phyloP scores from a whole-genome alignment of 2,797 vertebrate species.

The Helarctos malayanus region DNA sequence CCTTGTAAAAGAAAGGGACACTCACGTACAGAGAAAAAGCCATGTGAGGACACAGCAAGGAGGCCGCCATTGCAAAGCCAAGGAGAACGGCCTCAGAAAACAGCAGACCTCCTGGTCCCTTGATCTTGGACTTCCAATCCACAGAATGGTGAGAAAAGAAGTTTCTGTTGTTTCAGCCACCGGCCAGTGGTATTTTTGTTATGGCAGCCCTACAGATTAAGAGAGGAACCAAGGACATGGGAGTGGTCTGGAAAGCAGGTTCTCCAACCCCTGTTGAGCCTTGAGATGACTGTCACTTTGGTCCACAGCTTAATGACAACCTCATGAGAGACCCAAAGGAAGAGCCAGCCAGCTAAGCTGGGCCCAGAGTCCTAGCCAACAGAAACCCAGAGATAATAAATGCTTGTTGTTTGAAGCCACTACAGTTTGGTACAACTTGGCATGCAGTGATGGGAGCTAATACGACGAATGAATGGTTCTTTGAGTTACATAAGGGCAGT shows the following conservation, averaged over 20 bases:
- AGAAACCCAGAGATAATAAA: constrained; percentile 17
- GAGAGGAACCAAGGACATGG: rapidly evolving
- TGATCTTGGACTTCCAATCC: background rate
- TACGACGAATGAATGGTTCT: background rate
- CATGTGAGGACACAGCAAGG: background rate
- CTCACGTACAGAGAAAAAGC: background rate
- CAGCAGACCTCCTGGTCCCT: background rate
- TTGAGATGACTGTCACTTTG: background rate
- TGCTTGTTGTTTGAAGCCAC: background rate
- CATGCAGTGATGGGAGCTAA: background rate
- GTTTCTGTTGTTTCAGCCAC: background rate
- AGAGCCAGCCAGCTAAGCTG: background rate
- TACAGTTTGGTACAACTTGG: background rate
- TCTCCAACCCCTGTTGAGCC: background rate
- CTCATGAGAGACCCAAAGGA: background rate
- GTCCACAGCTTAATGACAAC: background rate
- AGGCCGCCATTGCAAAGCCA: background rate
- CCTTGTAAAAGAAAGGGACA: background rate
- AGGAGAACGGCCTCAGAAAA: background rate
- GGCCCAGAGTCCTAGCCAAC: background rate
- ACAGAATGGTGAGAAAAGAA: background rate
- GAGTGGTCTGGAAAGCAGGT: background rate
- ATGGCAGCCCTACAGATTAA: background rate
- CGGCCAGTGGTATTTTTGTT: background rate
- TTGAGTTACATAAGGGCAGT: background rate